Base-by-base conservation (phyloP, 2,888 invertebrate genomes). In the Drosophila neoperkinsi region DNA sequence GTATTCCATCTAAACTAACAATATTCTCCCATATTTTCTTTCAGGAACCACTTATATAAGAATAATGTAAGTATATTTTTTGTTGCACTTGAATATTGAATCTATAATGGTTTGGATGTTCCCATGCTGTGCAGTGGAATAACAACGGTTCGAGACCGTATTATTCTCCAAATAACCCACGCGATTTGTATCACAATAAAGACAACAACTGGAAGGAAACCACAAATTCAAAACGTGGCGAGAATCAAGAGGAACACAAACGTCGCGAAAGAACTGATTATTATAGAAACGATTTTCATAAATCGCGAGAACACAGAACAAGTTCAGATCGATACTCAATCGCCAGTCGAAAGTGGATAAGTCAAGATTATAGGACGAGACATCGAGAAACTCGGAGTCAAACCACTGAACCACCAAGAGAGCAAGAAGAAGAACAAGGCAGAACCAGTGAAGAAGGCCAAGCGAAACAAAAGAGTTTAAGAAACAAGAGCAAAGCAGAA, bases 21-120 rank as follows among this genome's bases (percentile, higher is more conserved):
- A 58, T 18, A 63, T 1, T 43, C 53, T 4, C 34, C 36, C 53
- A 7, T 10, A 50, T 38, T 38, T 72, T 52, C 16, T 79, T 87
- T 49, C 86, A 89, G 85, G 73, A 67, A 36, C 38, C 59, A 62
- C 46, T 50, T 38, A 18, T 76, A 43, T 57, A 68, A 64, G 13
- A 73, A 71, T 51, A 75, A 75, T 59, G 91, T 91, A 82, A 91
- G 90, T 89, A 77, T 46, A 30, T 1, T 18, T 25, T n/a, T 9
- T 16, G 25, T 25, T 25, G 5, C 25, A 1, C 16, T 6, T 0
- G 7, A 9, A 6, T n/a, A 10, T 34, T 34, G 51, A 36, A 13
- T 13, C 30, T n/a, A 31, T 18, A 30, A n/a, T n/a, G n/a, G 4
- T 11, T 18, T 21, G 21, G 18, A 41, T 53, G 6, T 30, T 33